Conservation (phyloP, 2,888 invertebrate species). For the Xiphydria camelus region DNA sequence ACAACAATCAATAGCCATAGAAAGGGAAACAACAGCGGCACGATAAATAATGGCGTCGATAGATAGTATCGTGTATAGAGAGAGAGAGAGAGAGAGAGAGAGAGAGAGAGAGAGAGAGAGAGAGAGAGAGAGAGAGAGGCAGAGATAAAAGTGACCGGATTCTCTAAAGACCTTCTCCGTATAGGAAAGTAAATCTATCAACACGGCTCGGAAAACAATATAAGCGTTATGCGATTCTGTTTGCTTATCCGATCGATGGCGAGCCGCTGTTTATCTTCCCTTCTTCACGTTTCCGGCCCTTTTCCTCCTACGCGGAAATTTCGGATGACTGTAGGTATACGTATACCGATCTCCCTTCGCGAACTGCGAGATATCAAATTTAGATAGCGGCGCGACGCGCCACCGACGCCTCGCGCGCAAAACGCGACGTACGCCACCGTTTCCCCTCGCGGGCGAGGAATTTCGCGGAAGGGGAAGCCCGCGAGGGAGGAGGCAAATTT, state of each 20-base stretch:
- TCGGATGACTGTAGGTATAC: too few relatives aligned
- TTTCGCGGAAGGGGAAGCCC: too few relatives aligned
- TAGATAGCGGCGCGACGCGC: too few relatives aligned
- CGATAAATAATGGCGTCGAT: too few relatives aligned
- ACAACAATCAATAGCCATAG: background rate
- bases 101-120: background rate
- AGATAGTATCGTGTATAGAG: background rate
- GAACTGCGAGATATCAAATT: too few relatives aligned
- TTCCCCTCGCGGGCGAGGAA: too few relatives aligned
- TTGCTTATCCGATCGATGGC: background rate
- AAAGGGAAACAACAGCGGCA: background rate
- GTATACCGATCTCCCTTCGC: too few relatives aligned
- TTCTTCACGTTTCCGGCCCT: background rate
- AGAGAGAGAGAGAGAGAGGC: background rate
- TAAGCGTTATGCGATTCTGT: background rate
- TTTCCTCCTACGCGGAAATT: too few relatives aligned
- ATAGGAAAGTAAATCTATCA: conserved; percentile 2
- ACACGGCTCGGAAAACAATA: background rate
- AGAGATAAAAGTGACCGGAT: background rate
- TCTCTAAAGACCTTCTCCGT: background rate
- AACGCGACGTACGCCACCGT: too few relatives aligned
- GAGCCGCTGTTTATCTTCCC: background rate
- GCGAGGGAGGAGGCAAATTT: too few relatives aligned
- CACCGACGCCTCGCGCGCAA: too few relatives aligned
- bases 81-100: background rate